Conservation (phyloP, 2,113 vertebrate genomes). For the Amia ocellicauda region DNA sequence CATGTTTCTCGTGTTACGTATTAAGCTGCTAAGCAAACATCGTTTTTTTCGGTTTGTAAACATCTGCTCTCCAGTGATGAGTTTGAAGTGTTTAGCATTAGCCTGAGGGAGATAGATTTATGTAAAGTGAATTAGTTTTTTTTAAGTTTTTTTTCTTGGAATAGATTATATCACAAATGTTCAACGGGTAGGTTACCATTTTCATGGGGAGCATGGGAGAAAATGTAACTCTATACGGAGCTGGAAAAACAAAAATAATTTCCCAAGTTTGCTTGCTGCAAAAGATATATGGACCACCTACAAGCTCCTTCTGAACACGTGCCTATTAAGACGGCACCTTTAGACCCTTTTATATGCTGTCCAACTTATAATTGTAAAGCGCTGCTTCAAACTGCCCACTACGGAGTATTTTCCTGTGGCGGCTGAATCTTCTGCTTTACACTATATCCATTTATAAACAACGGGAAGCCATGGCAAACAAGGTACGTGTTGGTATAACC, state of each 20-base stretch:
- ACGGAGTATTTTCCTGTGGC: no score
- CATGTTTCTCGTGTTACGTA: slow-evolving; percentile 41
- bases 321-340: no score
- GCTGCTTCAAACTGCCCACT: slow-evolving; percentile 18
- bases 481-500: no score
- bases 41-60: slow-evolving; percentile 53
- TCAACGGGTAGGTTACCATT: slow-evolving; percentile 31
- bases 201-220: slow-evolving; percentile 38
- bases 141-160: slow-evolving; percentile 42
- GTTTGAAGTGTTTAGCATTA: slow-evolving; percentile 56
- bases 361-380: background rate
- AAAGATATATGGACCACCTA: no score
- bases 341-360: background rate
- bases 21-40: slow-evolving; percentile 53
- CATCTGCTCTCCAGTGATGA: slow-evolving; percentile 56
- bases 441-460: no score
- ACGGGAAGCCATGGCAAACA: no score
- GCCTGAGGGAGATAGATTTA: slow-evolving; percentile 45
- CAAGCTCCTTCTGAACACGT: no score
- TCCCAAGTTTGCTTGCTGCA: slow-evolving; percentile 31
- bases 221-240: slow-evolving; percentile 19
- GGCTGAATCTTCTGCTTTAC: no score
- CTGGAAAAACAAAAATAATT: slow-evolving; percentile 7
- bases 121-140: slow-evolving; percentile 19
- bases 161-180: slow-evolving; percentile 65